A percentile compares a stretch with the other conserved stretches of the same genome.
Evolutionary conservation across 1,140 invertebrate genomes (phyloP).

Genomic region (Bombyx mandarina): DNA sequence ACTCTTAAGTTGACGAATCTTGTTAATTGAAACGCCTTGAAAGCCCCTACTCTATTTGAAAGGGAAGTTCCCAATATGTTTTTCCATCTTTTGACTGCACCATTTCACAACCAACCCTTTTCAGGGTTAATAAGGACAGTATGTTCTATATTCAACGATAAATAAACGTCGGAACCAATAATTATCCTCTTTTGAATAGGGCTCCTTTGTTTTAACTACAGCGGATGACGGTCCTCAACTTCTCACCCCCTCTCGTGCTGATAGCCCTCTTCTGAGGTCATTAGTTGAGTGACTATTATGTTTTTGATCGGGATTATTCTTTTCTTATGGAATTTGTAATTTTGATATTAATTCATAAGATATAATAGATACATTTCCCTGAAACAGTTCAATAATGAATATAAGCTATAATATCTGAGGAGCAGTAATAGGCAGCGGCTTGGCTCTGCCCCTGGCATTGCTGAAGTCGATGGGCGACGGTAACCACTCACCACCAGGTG

Average conservation of each 20-base stretch:
- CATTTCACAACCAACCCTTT: not conserved
- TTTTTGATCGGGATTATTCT: too few species aligned
- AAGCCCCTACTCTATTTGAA: not conserved
- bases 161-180: constrained; percentile 46
- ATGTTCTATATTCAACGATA: constrained; percentile 35
- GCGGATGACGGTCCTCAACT: constrained; percentile 30
- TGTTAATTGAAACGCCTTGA: not conserved
- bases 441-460: too few species aligned
- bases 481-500: too few species aligned
- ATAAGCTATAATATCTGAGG: too few species aligned
- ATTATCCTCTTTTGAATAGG: constrained; percentile 48
- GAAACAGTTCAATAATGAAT: too few species aligned
- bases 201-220: constrained; percentile 49
- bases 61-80: too few species aligned
- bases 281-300: constrained; percentile 37
- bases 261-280: constrained; percentile 52
- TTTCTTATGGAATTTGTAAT: too few species aligned
- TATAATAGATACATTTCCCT: too few species aligned
- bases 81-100: not conserved
- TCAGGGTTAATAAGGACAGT: constrained; percentile 38
- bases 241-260: constrained; percentile 35
- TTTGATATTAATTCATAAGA: too few species aligned
- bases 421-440: too few species aligned
- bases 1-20: not conserved
- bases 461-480: too few species aligned